These are phyloP conservation scores for Callyntrura guangdongensis DNA, from an alignment of 2,888 invertebrate species.

Conservation along the genomic window DNA sequence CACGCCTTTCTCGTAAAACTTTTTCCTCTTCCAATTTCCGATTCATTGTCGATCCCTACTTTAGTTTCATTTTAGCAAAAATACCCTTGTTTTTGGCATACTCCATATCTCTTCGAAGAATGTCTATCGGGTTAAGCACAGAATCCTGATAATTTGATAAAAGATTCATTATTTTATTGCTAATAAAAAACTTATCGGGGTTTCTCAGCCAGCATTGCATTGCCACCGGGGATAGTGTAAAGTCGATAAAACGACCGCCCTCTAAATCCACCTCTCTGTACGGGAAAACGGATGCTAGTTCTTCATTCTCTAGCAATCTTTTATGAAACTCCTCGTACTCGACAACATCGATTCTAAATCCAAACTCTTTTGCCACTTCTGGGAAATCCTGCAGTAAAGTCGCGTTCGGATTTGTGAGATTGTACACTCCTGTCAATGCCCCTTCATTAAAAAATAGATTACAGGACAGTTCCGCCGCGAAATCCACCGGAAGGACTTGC, in stretches of 20 bases:
- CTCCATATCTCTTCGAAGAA: conserved; percentile 63
- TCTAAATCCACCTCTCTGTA: conserved; percentile 73
- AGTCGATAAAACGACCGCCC: conserved; percentile 60
- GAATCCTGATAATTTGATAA: conserved; percentile 37
- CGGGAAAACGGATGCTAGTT: conserved; percentile 68
- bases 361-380: conserved; percentile 60
- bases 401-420: conserved; percentile 76
- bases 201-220: conserved; percentile 72
- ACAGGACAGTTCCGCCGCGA: conserved; percentile 72
- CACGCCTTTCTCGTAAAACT: no score
- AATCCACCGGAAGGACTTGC: conserved; percentile 72
- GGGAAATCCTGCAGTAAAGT: conserved; percentile 64
- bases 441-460: conserved; percentile 69
- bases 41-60: background rate
- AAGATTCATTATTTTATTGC: conserved; percentile 34
- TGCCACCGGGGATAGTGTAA: conserved; percentile 55
- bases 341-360: conserved; percentile 65
- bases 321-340: conserved; percentile 67
- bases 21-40: no score
- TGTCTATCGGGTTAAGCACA: conserved; percentile 36
- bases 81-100: conserved; percentile 60
- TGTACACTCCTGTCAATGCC: conserved; percentile 67
- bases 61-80: conserved; percentile 67
- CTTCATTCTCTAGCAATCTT: conserved; percentile 63
- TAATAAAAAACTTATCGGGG: conserved; percentile 67